Evolutionary conservation across 2,888 invertebrate genomes (phyloP), one percentile per base, ranked within the genome.

Genomic region (Neoscelio sp.): DNA sequence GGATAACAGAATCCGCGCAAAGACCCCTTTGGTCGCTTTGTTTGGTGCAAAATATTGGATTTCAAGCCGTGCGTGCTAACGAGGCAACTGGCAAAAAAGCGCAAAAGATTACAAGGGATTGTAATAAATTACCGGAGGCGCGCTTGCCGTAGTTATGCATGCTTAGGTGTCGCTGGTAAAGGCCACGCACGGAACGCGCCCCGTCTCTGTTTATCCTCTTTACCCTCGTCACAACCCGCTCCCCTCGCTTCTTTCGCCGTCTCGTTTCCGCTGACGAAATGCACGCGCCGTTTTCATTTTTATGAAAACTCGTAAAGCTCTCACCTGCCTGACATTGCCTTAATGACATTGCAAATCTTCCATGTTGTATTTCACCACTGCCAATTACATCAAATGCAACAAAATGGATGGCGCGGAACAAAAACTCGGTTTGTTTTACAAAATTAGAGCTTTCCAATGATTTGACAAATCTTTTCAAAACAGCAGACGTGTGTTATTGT

Each of bases 121-220:
- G 85, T 84, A 86, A 86, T 86, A 86, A 87, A 87, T 87, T 86
- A 85, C 82, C 83, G 82, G 79, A 65, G 70, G 56, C 73, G 80
- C 71, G 68, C 70, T 77, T 74, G 80, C 50, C 58, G 71, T 64
- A 58, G 74, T 77, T 79, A 77, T 71, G 75, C 79, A 76, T 54
- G 75, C 74, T 78, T 65, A 77, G 74, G 70, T 71, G 73, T 81
- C 80, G 75, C 70, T 50, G 56, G 70, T 68, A 64, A 77, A 77
- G n/a, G 64, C 77, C 70, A 64, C 64, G 33, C 50, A 70, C 77
- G 71, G 71, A 77, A 77, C 65, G 64, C 64, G 13, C 44, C n/a
- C n/a, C 62, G 42, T 65, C 78, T 60, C 73, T 64, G 65, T 67
- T n/a, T 78, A 78, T 73, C 78, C 73, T 73, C 67, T 71, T 73